These are phyloP conservation scores for Maccullochella peelii DNA, from an alignment of 2,113 vertebrate species.

Conservation along the genomic window DNA sequence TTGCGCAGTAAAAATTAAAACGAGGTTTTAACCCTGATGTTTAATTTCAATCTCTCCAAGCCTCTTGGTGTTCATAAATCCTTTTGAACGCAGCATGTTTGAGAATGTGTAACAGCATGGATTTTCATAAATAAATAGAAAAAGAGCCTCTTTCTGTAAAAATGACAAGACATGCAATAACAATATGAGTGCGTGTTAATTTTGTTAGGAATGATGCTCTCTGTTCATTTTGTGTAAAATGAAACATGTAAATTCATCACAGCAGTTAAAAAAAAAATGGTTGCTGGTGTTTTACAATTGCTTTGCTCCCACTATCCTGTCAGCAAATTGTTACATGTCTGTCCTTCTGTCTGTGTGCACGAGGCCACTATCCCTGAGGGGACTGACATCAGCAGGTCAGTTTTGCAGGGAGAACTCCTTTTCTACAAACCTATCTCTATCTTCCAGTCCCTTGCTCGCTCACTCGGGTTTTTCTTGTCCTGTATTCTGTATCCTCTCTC, in stretches of 20 bases:
- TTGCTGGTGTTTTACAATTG: background rate
- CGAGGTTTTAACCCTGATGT: slow-evolving; percentile 1
- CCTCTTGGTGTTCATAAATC: background rate
- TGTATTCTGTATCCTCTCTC: background rate
- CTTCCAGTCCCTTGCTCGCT: too few relatives aligned
- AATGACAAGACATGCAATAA: background rate
- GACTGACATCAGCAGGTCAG: slow-evolving; percentile 6
- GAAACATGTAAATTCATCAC: background rate
- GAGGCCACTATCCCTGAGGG: background rate
- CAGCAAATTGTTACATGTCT: background rate
- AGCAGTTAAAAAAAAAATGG: background rate
- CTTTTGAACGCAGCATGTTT: slow-evolving; percentile 21
- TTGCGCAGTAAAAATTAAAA: background rate
- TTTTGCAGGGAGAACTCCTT: background rate
- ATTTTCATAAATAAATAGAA: background rate
- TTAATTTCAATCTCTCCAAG: background rate
- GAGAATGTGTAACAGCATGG: background rate
- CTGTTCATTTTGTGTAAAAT: background rate
- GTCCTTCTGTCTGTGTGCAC: background rate
- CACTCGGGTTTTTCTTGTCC: background rate
- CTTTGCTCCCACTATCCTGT: background rate
- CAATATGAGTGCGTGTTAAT: background rate
- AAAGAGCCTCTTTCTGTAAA: background rate
- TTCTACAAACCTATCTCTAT: too few relatives aligned
- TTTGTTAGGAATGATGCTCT: background rate